Evolutionary conservation across 1,140 invertebrate species (phyloP).

Genomic region (Drosophila melanica): DNA sequence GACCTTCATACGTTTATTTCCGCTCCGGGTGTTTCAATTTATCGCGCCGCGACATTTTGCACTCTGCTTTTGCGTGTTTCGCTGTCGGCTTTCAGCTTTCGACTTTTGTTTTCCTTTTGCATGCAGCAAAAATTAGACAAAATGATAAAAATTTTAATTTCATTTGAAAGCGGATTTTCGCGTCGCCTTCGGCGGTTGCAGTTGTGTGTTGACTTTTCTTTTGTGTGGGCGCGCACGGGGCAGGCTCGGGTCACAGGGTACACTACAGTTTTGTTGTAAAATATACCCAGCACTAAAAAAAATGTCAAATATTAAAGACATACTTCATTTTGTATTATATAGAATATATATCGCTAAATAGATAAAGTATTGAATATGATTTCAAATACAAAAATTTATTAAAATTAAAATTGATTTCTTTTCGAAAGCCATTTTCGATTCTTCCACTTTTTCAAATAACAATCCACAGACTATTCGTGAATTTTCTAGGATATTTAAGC

Average conservation of each 20-base stretch:
- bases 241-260: constrained; percentile 1
- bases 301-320: too few species aligned
- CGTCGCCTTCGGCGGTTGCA: constrained; percentile 42
- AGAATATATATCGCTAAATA: not conserved
- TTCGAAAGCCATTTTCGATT: not conserved
- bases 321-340: not conserved
- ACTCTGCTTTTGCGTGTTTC: constrained; percentile 59
- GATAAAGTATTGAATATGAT: too few species aligned
- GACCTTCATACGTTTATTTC: constrained; percentile 64
- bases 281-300: constrained; percentile 1
- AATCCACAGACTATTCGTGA: too few species aligned
- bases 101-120: constrained; percentile 36
- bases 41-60: constrained; percentile 78
- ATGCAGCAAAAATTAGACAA: constrained; percentile 66
- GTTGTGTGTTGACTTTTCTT: constrained; percentile 20
- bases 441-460: not conserved
- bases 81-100: constrained; percentile 34
- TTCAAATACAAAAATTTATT: too few species aligned
- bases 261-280: not conserved
- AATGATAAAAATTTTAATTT: constrained; percentile 79
- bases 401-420: too few species aligned
- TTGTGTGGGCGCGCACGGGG: constrained; percentile 26
- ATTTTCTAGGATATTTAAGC: not conserved
- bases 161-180: constrained; percentile 75
- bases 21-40: constrained; percentile 65